Percentiles rank a stretch among this genome's conserved stretches.
Conservation (phyloP, 2,888 invertebrate species). For the Pemphredon lugubris region DNA sequence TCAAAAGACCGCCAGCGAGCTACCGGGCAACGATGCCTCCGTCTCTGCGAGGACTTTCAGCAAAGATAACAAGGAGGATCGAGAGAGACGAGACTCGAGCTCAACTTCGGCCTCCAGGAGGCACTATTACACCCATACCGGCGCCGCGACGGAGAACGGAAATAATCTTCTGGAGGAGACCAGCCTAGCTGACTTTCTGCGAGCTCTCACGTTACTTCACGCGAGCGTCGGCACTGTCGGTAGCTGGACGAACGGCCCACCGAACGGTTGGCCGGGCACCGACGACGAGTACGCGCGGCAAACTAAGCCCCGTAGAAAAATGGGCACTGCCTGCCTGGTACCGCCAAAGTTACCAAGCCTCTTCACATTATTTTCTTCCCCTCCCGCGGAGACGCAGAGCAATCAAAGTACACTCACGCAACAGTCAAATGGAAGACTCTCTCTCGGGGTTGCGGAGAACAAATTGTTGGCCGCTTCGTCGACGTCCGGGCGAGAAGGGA, state of each 20-base stretch:
- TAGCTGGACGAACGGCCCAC: neutral
- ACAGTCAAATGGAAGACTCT: conserved; percentile 49
- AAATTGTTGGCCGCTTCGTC: conserved; percentile 29
- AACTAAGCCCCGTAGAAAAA: conserved; percentile 81
- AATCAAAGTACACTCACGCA: conserved; percentile 72
- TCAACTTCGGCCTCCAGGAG: neutral
- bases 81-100: conserved; percentile 66
- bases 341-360: conserved; percentile 82
- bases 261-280: too few species aligned
- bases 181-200: conserved; percentile 90
- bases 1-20: conserved; percentile 8
- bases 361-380: conserved; percentile 81
- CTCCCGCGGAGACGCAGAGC: conserved; percentile 38
- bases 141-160: conserved; percentile 80
- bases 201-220: conserved; percentile 89
- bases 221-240: conserved; percentile 79
- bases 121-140: conserved; percentile 74
- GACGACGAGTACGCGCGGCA: neutral
- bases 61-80: conserved; percentile 33
- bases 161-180: conserved; percentile 89
- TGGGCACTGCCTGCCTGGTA: conserved; percentile 82
- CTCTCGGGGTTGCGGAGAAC: conserved; percentile 68
- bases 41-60: neutral
- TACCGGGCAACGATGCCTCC: too few species aligned
- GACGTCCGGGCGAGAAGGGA: too few species aligned